Base-by-base conservation (phyloP, 2,888 invertebrate species). In the Platynereis dumerilii region DNA sequence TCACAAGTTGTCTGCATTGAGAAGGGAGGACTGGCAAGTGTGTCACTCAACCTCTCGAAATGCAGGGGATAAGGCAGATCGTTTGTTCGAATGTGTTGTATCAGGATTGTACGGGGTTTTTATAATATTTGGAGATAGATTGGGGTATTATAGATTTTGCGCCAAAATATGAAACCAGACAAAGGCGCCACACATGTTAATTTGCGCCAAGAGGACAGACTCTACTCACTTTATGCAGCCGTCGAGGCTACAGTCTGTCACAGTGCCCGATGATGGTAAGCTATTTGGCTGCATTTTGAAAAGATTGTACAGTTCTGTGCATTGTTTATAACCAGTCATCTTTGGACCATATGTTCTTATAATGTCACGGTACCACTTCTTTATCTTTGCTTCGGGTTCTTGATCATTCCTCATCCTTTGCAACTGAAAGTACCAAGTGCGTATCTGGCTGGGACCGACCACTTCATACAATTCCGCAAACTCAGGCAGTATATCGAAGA, bases 311-410 rank as follows among this genome's bases (percentile, higher is more conserved):
- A 20, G 22, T n/a, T 65, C 22, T 20, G 48, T 10, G 57, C 65
- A 65, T 45, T 61, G 56, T 29, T 61, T 39, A 27, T 61, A 39
- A 15, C 65, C 65, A 2, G 56, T 42, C 12, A 65, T 34, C 20
- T 22, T 42, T 12, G 65, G 65, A 15, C 65, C 65, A 26, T 60
- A 55, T 15, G 29, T 24, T 22, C 44, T n/a, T 44, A 34, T 55
- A 15, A 60, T 22, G 29, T 56, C 24, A 2, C 55, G 34, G 48
- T 39, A 65, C 65, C 65, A 65, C 34, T 39, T 27, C 27, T 29
- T 15, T 24, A 65, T 60, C 26, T 60, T 54, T 2, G 34, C 24
- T 29, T 59, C 34, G 22, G 60, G n/a, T 15, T 28, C n/a, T 17
- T 52, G 29, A 17, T 24, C 27, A 1, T 29, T 3, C 2, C 39